Conservation (phyloP, 2,113 vertebrate genomes). For the Sebastes fasciatus region DNA sequence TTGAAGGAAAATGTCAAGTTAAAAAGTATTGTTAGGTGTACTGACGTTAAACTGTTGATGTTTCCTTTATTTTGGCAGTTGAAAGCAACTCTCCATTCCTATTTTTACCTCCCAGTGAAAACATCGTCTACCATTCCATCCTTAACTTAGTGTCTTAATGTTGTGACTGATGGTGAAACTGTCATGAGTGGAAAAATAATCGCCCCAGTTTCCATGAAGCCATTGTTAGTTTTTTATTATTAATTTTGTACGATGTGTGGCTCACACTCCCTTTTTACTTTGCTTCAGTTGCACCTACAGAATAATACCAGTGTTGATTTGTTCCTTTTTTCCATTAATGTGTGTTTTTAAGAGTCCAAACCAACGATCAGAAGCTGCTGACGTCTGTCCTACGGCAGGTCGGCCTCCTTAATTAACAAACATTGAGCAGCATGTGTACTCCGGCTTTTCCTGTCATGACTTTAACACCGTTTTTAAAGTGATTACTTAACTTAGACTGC, state of each 20-base stretch:
- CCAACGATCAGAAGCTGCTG: background rate
- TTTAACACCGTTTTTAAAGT: background rate
- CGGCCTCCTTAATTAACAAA: background rate
- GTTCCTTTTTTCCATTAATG: constrained; percentile 27
- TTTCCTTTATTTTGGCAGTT: constrained; percentile 65
- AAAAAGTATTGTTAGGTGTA: background rate
- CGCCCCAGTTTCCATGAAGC: constrained; percentile 33
- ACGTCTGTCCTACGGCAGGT: background rate
- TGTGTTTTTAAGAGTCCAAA: background rate
- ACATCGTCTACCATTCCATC: constrained; percentile 66
- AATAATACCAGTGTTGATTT: constrained; percentile 29
- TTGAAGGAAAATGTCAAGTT: background rate
- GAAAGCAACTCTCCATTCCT: constrained; percentile 18
- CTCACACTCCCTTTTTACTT: constrained; percentile 25
- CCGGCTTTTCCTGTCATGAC: background rate
- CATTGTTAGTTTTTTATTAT: background rate
- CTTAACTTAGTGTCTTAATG: constrained; percentile 75
- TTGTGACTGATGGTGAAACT: constrained; percentile 64
- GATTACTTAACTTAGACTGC: background rate
- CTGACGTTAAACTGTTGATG: constrained; percentile 27
- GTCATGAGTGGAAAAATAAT: constrained; percentile 14
- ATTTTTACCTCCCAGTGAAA: constrained; percentile 51
- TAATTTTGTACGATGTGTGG: constrained; percentile 18
- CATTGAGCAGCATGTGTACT: background rate
- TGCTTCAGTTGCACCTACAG: constrained; percentile 36